A percentile compares a stretch with the other conserved stretches of the same genome.
Evolutionary conservation across 2,113 vertebrate genomes (phyloP).

Genomic region (Paratilapia polleni): DNA sequence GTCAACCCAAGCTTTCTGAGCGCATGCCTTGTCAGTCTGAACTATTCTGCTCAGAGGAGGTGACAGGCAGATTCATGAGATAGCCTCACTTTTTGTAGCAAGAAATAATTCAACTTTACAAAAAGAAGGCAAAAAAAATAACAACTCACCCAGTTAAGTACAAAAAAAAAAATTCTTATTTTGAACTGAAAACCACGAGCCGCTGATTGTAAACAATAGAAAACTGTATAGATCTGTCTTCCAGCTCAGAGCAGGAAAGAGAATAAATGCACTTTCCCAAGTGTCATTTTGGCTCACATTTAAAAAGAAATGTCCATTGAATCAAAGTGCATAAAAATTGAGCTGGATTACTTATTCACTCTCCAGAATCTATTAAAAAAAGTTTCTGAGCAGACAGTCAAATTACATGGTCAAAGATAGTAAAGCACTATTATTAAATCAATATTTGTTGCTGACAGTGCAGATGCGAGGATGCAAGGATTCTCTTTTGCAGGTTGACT

Average conservation of each 20-base stretch:
- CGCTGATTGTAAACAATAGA: not conserved
- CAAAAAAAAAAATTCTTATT: not conserved
- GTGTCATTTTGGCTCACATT: not conserved
- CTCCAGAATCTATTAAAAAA: not conserved
- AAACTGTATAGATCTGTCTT: not conserved
- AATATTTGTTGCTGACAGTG: constrained; percentile 38
- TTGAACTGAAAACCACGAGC: not conserved
- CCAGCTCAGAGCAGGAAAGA: not conserved
- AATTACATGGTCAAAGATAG: constrained; percentile 31
- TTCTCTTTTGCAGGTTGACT: constrained; percentile 38
- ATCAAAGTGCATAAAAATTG: constrained; percentile 14
- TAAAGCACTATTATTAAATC: constrained; percentile 21
- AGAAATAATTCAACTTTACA: not conserved
- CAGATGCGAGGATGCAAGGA: not conserved
- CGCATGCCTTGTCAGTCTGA: not conserved
- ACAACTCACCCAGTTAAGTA: not conserved
- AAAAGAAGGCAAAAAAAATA: not conserved
- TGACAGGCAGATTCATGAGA: not conserved
- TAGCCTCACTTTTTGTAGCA: not conserved
- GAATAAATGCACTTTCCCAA: not conserved
- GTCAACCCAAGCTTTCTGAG: not conserved
- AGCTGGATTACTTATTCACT: not conserved
- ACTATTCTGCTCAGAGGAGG: not conserved
- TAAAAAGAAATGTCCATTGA: not conserved
- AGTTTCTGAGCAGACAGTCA: constrained; percentile 22